phyloP scores from a whole-genome alignment of 2,113 vertebrate genomes.

The Apteryx owenii region DNA sequence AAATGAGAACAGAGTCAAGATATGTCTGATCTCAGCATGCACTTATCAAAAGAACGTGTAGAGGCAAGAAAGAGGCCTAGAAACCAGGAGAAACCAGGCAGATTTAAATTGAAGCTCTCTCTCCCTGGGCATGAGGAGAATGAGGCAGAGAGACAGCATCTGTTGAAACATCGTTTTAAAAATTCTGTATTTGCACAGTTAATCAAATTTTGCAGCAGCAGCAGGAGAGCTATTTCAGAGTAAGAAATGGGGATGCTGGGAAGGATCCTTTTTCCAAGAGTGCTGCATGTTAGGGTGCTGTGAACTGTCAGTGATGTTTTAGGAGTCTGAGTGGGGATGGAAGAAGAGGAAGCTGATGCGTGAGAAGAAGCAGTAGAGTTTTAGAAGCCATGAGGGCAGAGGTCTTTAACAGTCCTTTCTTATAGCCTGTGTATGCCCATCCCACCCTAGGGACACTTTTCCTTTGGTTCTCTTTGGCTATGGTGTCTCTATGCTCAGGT shows the following conservation, averaged over 20 bases:
- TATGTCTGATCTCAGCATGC: neutral
- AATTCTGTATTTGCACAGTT: neutral
- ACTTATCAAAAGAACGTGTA: slow-evolving; percentile 31
- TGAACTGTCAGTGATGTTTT: neutral
- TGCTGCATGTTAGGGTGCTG: neutral
- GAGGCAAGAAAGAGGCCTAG: slow-evolving; percentile 23
- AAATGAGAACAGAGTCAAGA: neutral
- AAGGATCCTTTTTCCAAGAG: neutral
- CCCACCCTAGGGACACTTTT: neutral
- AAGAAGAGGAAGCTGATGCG: neutral
- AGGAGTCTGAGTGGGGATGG: neutral
- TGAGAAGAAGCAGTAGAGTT: neutral
- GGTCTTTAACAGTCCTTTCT: neutral
- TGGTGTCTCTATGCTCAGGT: neutral
- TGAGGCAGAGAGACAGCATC: neutral
- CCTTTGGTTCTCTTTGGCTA: neutral
- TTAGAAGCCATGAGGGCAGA: neutral
- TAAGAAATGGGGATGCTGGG: neutral
- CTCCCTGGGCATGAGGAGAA: neutral
- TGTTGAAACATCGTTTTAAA: neutral
- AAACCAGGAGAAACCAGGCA: neutral
- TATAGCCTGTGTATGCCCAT: neutral
- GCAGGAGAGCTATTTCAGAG: neutral
- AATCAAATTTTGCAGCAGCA: neutral
- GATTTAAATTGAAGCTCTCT: neutral